phyloP scores from a whole-genome alignment of 2,797 vertebrate species.

The Urophycis tenuis region DNA sequence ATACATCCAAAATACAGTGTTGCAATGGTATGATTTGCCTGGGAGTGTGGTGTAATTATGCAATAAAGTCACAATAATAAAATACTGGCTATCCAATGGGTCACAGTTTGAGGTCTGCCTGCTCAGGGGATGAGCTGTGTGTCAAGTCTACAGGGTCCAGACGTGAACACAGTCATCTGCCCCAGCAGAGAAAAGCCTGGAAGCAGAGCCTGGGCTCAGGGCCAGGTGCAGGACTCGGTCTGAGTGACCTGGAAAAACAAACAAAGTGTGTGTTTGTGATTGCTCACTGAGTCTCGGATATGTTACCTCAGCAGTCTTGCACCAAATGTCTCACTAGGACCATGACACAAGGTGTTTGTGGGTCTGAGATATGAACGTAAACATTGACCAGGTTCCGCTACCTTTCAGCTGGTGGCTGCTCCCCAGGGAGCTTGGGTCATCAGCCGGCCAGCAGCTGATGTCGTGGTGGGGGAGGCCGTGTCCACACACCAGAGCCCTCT shows the following conservation, averaged over 20 bases:
- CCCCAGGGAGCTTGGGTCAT: constrained; percentile 52
- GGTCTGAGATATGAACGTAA: too few relatives aligned
- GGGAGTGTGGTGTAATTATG: too few relatives aligned
- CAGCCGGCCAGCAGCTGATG: constrained; percentile 64
- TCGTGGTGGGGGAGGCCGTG: constrained; percentile 68
- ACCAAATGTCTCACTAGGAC: too few relatives aligned
- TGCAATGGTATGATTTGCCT: neutral
- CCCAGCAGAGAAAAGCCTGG: constrained; percentile 65
- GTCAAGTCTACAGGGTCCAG: constrained; percentile 52
- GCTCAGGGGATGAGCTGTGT: neutral
- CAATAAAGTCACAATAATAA: too few relatives aligned
- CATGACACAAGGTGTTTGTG: neutral
- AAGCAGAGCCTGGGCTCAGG: constrained; percentile 54
- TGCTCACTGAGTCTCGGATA: neutral
- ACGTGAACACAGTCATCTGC: constrained; percentile 62
- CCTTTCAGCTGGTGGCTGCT: constrained; percentile 55
- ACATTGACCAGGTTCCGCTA: constrained; percentile 37
- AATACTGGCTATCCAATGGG: too few relatives aligned
- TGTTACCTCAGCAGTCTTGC: neutral
- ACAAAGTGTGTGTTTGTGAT: neutral
- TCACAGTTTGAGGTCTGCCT: neutral
- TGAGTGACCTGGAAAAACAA: constrained; percentile 62
- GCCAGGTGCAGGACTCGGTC: constrained; percentile 67
- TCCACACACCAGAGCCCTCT: constrained; percentile 60
- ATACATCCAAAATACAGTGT: too few relatives aligned